Conservation (phyloP, 2,797 vertebrate genomes). For the Chaetophractus vellerosus region DNA sequence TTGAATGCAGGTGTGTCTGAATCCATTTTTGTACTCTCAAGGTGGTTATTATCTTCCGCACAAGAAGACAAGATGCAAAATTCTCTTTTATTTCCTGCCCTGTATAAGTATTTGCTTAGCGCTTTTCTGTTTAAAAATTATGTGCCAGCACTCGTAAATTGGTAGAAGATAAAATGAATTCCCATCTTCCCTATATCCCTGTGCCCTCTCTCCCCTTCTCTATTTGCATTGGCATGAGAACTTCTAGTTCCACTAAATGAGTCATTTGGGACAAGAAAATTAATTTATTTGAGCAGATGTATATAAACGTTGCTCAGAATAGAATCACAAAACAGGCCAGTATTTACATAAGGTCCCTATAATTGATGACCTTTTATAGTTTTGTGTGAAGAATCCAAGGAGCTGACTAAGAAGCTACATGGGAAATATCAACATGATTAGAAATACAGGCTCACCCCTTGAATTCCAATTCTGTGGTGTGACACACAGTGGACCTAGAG, state of each 20-base stretch:
- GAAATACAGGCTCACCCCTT: constrained; percentile 47
- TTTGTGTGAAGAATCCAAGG: constrained; percentile 74
- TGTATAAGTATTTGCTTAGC: constrained; percentile 38
- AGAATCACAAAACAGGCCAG: constrained; percentile 82
- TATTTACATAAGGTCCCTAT: constrained; percentile 84
- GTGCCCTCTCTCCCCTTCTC: constrained; percentile 47
- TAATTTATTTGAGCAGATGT: constrained; percentile 85
- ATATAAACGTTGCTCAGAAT: constrained; percentile 82
- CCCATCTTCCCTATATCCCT: constrained; percentile 13
- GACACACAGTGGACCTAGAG: neutral
- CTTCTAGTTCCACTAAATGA: constrained; percentile 78
- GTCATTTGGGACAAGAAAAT: constrained; percentile 83
- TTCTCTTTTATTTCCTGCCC: neutral
- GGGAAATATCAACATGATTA: constrained; percentile 80
- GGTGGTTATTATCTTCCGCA: neutral
- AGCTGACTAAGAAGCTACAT: constrained; percentile 71
- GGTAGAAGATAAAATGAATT: constrained; percentile 61
- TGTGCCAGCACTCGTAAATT: constrained; percentile 3
- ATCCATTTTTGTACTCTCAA: neutral
- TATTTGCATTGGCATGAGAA: constrained; percentile 78
- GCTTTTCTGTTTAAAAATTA: constrained; percentile 60
- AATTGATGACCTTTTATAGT: constrained; percentile 83
- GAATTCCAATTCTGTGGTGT: constrained; percentile 66
- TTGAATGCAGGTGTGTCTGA: neutral
- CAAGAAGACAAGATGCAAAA: neutral